Conservation (phyloP, 1,140 invertebrate species). For the Drosophila kepulauana region DNA sequence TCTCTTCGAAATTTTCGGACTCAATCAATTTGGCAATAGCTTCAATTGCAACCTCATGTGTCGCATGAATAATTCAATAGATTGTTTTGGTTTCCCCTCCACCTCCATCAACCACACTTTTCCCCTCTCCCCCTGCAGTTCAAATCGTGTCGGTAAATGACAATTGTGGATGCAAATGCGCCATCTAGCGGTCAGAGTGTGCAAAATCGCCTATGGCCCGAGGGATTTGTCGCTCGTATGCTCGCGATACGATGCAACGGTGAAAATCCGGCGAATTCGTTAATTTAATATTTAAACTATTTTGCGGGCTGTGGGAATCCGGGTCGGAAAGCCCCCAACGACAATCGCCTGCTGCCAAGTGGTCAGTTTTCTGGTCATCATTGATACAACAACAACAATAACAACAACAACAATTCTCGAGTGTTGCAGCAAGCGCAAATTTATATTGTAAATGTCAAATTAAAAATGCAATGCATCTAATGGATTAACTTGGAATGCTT, state of each 20-base stretch:
- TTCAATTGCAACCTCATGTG: slow-evolving; percentile 49
- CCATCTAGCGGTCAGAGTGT: slow-evolving; percentile 40
- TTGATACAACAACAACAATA: slow-evolving; percentile 26
- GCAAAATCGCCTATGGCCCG: slow-evolving; percentile 6
- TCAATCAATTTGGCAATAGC: slow-evolving; percentile 33
- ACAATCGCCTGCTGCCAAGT: slow-evolving; percentile 17
- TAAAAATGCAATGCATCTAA: slow-evolving; percentile 80
- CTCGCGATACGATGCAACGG: slow-evolving; percentile 4
- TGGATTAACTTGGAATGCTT: slow-evolving; percentile 72
- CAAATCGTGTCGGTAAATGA: not conserved
- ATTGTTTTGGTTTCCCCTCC: slow-evolving; percentile 23
- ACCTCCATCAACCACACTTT: not conserved
- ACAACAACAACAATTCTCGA: slow-evolving; percentile 39
- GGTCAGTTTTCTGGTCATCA: slow-evolving; percentile 13
- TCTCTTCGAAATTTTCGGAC: slow-evolving; percentile 4
- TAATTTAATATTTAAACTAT: slow-evolving; percentile 74
- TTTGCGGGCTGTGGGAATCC: slow-evolving; percentile 46
- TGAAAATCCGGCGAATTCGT: slow-evolving; percentile 19
- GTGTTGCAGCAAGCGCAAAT: slow-evolving; percentile 43
- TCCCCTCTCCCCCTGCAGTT: not conserved
- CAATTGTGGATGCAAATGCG: slow-evolving; percentile 65
- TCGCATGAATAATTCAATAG: slow-evolving; percentile 50
- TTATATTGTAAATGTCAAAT: slow-evolving; percentile 80
- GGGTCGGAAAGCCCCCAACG: slow-evolving; percentile 16
- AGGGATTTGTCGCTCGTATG: slow-evolving; percentile 24